These are phyloP conservation scores for Atherix ibis DNA, from an alignment of 2,888 invertebrate genomes.

Conservation along the genomic window DNA sequence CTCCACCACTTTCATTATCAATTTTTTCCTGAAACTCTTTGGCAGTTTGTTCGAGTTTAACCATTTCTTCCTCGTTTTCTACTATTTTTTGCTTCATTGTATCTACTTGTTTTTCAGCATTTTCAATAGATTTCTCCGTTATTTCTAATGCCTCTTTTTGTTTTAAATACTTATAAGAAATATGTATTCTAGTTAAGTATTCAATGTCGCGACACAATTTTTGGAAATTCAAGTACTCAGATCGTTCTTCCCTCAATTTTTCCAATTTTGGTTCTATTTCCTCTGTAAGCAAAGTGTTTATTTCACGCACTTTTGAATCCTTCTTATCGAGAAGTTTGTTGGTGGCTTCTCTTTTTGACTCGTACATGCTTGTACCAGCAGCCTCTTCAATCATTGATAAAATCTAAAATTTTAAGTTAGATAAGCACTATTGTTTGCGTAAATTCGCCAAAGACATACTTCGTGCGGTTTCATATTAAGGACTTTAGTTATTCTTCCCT, in stretches of 20 bases:
- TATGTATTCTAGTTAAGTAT: constrained; percentile 50
- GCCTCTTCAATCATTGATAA: constrained; percentile 98
- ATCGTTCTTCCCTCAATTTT: constrained; percentile 69
- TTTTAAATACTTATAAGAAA: constrained; percentile 33
- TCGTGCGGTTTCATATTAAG: constrained; percentile 97
- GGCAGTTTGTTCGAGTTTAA: constrained; percentile 41
- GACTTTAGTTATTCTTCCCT: constrained; percentile 96
- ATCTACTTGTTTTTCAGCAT: constrained; percentile 39
- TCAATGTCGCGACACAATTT: constrained; percentile 72
- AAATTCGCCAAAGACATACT: constrained; percentile 34
- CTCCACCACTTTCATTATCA: constrained; percentile 50
- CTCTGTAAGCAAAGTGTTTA: constrained; percentile 60
- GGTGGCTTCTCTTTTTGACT: constrained; percentile 76
- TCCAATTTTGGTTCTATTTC: constrained; percentile 82
- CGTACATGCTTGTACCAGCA: constrained; percentile 94
- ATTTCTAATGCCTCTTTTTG: constrained; percentile 33
- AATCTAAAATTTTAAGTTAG: constrained; percentile 38
- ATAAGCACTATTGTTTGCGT: constrained; percentile 1
- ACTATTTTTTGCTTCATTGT: constrained; percentile 40
- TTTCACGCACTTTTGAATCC: constrained; percentile 74
- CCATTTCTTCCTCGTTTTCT: constrained; percentile 37
- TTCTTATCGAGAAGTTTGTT: constrained; percentile 83
- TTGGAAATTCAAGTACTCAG: constrained; percentile 76
- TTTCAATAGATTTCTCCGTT: constrained; percentile 37
- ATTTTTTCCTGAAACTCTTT: constrained; percentile 45